A percentile compares a stretch with the other conserved stretches of the same genome.
Evolutionary conservation across 1,140 invertebrate genomes (phyloP).

Genomic region (Drosophila equinoxialis): DNA sequence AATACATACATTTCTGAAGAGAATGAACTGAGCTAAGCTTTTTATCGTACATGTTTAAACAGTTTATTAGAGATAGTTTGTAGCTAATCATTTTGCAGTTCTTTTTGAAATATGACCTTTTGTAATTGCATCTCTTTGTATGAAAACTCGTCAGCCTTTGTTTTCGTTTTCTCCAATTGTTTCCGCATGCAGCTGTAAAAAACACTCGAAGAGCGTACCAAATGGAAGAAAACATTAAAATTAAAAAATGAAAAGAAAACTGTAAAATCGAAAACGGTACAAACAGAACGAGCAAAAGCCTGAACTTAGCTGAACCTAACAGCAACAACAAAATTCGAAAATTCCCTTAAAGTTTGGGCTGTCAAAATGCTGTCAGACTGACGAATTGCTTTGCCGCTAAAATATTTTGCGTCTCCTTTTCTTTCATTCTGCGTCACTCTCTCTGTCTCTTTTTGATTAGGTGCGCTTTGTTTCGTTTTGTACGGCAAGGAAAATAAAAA

Average conservation of each 20-base stretch:
- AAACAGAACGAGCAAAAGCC: constrained; percentile 57
- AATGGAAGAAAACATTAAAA: constrained; percentile 52
- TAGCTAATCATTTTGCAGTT: no score
- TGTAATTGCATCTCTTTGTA: not conserved
- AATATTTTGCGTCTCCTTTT: constrained; percentile 33
- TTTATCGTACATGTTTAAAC: no score
- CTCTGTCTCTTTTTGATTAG: constrained; percentile 36
- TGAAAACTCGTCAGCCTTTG: not conserved
- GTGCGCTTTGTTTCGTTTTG: constrained; percentile 46
- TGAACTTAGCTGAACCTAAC: constrained; percentile 19
- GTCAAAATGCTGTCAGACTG: constrained; percentile 62
- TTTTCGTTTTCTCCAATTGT: constrained; percentile 37
- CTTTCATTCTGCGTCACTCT: constrained; percentile 20
- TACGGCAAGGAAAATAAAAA: constrained; percentile 33
- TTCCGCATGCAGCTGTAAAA: constrained; percentile 60
- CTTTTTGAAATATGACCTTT: not conserved
- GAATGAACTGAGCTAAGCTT: no score
- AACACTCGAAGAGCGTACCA: constrained; percentile 24
- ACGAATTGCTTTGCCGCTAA: constrained; percentile 53
- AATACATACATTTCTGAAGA: no score
- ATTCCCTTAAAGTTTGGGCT: constrained; percentile 56
- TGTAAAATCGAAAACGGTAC: constrained; percentile 34
- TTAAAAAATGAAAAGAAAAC: constrained; percentile 42
- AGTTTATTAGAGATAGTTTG: no score
- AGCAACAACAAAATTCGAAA: constrained; percentile 14